Evolutionary conservation across 2,113 vertebrate species (phyloP).

Genomic region (Pluvialis apricaria): DNA sequence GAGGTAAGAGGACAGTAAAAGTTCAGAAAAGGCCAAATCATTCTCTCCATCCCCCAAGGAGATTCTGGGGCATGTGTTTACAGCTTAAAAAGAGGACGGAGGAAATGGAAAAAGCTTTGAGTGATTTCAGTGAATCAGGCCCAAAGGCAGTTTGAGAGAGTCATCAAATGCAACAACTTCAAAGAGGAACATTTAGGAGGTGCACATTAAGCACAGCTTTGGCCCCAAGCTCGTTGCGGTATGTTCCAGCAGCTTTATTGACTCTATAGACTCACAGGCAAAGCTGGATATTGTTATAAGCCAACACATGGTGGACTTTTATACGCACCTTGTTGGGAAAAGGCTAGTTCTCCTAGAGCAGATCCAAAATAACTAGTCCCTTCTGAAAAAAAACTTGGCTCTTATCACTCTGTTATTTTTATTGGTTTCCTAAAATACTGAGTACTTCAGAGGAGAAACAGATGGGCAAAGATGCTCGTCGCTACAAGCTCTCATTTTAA

Average conservation of each 20-base stretch:
- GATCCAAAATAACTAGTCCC: background rate
- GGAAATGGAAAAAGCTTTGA: conserved; percentile 38
- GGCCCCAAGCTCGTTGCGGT: background rate
- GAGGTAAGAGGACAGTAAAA: background rate
- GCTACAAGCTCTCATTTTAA: conserved; percentile 7
- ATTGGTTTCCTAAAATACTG: conserved; percentile 44
- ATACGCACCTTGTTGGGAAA: background rate
- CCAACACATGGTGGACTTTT: background rate
- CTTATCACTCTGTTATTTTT: conserved; percentile 15
- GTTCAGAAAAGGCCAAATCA: background rate
- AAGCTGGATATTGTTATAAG: background rate
- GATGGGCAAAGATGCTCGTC: conserved; percentile 14
- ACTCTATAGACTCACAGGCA: background rate
- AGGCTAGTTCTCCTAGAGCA: background rate
- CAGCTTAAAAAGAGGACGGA: background rate
- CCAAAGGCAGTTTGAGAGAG: background rate
- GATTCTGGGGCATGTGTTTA: background rate
- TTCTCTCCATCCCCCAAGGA: background rate
- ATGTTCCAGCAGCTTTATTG: background rate
- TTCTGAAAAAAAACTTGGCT: conserved; percentile 1
- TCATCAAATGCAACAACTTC: background rate
- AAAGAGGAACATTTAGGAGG: background rate
- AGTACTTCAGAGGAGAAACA: conserved; percentile 33
- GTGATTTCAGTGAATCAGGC: background rate
- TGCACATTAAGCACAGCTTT: background rate